A percentile compares a stretch with the other conserved stretches of the same genome.
Conservation (phyloP, 2,888 invertebrate species). For the Subacronicta megacephala region DNA sequence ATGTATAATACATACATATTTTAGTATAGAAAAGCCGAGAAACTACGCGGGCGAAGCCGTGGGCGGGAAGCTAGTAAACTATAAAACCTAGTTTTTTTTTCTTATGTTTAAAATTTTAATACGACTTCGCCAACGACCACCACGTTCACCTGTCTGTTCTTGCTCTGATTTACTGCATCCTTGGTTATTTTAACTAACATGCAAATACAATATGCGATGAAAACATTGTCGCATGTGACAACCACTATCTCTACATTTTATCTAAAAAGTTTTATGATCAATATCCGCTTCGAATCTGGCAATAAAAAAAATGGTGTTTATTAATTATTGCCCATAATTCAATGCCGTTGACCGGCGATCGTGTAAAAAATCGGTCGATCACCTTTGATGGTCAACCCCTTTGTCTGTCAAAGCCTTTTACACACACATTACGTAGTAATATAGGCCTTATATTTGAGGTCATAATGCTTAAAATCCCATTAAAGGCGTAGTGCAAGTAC, state of each 20-base stretch:
- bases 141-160: no score
- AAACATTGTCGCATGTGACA: slow-evolving; percentile 6
- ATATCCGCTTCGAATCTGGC: slow-evolving; percentile 18
- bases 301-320: slow-evolving; percentile 26
- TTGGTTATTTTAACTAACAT: no score
- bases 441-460: slow-evolving; percentile 41
- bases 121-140: no score
- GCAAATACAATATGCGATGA: background rate
- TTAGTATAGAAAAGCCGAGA: no score
- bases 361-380: slow-evolving; percentile 63
- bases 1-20: no score
- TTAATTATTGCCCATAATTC: slow-evolving; percentile 44
- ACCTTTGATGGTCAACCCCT: slow-evolving; percentile 64
- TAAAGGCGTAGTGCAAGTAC: slow-evolving; percentile 18
- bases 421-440: slow-evolving; percentile 27
- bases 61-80: no score
- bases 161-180: no score
- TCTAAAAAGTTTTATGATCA: slow-evolving; percentile 22
- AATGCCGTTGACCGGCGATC: slow-evolving; percentile 52
- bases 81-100: no score
- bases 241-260: slow-evolving; percentile 23
- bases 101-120: no score
- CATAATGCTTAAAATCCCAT: slow-evolving; percentile 57
- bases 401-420: slow-evolving; percentile 48
- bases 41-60: no score